Percentiles rank a stretch among this genome's conserved stretches.
Conservation (phyloP, 2,888 invertebrate genomes). For the Drosophila meridionalis region DNA sequence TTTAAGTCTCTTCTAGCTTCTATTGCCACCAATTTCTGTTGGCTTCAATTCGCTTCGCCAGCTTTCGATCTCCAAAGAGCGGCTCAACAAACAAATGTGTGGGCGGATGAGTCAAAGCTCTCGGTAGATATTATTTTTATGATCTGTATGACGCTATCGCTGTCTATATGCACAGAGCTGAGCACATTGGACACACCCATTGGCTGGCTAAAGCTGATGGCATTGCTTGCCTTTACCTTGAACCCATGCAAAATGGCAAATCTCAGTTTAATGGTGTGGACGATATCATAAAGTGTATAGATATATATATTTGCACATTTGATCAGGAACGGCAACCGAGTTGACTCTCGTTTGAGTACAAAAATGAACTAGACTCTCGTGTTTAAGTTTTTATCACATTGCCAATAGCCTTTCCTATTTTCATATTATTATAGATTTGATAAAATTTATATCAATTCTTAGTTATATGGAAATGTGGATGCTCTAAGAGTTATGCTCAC, state of each 20-base stretch:
- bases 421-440: background rate
- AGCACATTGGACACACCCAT: conserved; percentile 8
- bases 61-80: background rate
- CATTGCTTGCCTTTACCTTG: background rate
- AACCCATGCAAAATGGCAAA: background rate
- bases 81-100: background rate
- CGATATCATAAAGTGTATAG: background rate
- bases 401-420: background rate
- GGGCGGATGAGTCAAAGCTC: conserved; percentile 9
- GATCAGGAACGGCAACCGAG: background rate
- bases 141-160: conserved; percentile 7
- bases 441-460: background rate
- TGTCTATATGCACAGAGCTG: background rate
- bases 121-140: background rate
- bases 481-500: too few species aligned
- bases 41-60: background rate
- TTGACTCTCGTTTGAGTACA: background rate
- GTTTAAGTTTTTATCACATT: background rate
- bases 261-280: too few species aligned
- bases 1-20: background rate
- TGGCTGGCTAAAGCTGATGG: conserved; percentile 7
- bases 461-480: background rate
- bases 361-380: background rate
- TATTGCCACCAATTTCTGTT: background rate
- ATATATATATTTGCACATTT: background rate